Percentiles rank a stretch among this genome's conserved stretches.
Evolutionary conservation across 2,113 vertebrate species (phyloP).

Genomic region (Nibea coibor): DNA sequence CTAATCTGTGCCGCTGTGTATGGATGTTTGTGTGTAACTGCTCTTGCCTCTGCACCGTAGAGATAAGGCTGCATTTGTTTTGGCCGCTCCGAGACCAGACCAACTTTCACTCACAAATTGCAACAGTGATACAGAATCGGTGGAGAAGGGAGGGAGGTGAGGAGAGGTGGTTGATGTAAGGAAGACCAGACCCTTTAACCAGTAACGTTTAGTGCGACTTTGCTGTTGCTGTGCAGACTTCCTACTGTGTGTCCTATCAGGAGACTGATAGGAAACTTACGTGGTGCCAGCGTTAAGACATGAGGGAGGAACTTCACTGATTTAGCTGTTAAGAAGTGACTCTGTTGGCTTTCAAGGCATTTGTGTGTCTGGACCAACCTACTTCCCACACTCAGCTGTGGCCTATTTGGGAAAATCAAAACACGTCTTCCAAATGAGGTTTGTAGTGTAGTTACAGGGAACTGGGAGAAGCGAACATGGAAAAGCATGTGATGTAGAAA

Average conservation of each 20-base stretch:
- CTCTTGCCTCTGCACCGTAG: slow-evolving; percentile 69
- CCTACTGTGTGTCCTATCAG: slow-evolving; percentile 29
- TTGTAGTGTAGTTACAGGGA: neutral
- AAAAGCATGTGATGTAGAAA: neutral
- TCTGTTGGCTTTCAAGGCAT: slow-evolving; percentile 6
- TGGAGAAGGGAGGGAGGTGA: neutral
- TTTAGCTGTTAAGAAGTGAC: slow-evolving; percentile 17
- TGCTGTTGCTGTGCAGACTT: slow-evolving; percentile 31
- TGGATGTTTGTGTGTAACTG: slow-evolving; percentile 56
- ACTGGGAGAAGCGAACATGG: neutral
- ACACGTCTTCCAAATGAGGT: neutral
- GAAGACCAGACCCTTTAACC: slow-evolving; percentile 27
- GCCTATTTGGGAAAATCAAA: slow-evolving; percentile 22
- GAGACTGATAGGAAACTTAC: neutral
- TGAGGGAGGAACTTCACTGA: slow-evolving; percentile 32
- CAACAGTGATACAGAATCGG: slow-evolving; percentile 53
- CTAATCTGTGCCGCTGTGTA: slow-evolving; percentile 75
- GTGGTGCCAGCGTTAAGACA: slow-evolving; percentile 24
- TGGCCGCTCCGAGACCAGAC: slow-evolving; percentile 52
- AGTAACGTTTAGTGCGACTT: slow-evolving; percentile 11
- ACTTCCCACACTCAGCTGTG: slow-evolving; percentile 37
- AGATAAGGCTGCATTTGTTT: slow-evolving; percentile 81
- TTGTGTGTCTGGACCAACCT: slow-evolving; percentile 20
- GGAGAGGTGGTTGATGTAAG: slow-evolving; percentile 13
- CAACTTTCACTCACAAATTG: slow-evolving; percentile 62